A percentile compares a stretch with the other conserved stretches of the same genome.
Conservation (phyloP, 1,140 invertebrate species). For the Spodoptera frugiperda region DNA sequence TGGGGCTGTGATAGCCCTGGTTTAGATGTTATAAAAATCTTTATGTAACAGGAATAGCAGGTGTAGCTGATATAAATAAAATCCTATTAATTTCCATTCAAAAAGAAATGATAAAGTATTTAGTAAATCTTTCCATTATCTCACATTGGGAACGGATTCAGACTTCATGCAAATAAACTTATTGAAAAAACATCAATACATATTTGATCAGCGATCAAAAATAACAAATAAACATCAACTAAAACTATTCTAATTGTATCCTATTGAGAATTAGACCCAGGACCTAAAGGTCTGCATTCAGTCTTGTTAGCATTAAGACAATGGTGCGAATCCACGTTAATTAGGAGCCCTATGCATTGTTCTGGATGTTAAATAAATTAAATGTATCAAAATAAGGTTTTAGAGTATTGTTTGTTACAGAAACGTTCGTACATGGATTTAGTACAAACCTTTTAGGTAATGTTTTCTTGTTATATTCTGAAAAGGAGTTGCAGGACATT, state of each 20-base stretch:
- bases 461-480: too few relatives aligned
- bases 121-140: too few relatives aligned
- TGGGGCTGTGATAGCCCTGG: not conserved
- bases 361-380: not conserved
- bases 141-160: too few relatives aligned
- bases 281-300: constrained; percentile 1
- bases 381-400: not conserved
- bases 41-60: too few relatives aligned
- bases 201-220: too few relatives aligned
- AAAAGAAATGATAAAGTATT: too few relatives aligned
- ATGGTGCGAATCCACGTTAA: constrained; percentile 18
- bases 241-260: not conserved
- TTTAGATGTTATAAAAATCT: not conserved
- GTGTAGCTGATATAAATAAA: too few relatives aligned
- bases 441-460: not conserved
- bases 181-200: too few relatives aligned
- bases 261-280: not conserved
- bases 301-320: constrained; percentile 18
- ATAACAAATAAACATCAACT: too few relatives aligned
- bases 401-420: not conserved
- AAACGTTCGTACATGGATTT: not conserved
- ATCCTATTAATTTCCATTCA: too few relatives aligned
- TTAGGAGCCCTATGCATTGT: constrained; percentile 26
- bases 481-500: too few relatives aligned
- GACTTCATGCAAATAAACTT: too few relatives aligned